These are phyloP conservation scores for Acyrthosiphon pisum DNA, from an alignment of 1,140 invertebrate species.

Conservation along the genomic window DNA sequence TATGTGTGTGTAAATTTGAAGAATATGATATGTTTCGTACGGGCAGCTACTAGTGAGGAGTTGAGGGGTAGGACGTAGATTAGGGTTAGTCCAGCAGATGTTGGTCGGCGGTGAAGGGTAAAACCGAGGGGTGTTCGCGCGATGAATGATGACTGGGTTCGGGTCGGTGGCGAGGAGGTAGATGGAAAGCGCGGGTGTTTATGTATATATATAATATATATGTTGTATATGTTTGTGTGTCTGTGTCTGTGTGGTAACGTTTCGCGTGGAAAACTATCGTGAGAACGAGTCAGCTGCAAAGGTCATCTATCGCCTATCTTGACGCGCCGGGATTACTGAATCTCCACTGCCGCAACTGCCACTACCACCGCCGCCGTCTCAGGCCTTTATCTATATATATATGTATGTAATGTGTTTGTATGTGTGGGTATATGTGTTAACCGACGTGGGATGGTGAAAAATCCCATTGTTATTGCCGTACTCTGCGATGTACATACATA, in stretches of 20 bases:
- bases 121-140: slow-evolving; percentile 8
- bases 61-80: slow-evolving; percentile 11
- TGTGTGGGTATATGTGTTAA: not conserved
- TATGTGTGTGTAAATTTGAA: not conserved
- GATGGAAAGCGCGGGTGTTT: not conserved
- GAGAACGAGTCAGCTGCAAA: slow-evolving; percentile 55
- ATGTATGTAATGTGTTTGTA: not conserved
- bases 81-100: slow-evolving; percentile 34
- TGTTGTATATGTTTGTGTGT: not conserved
- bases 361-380: not conserved
- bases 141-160: slow-evolving; percentile 43
- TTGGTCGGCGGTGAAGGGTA: not conserved
- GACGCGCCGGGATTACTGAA: slow-evolving; percentile 56
- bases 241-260: not conserved
- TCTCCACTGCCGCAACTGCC: slow-evolving; percentile 34
- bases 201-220: not conserved
- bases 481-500: not conserved
- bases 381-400: not conserved
- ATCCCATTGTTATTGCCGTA: slow-evolving; percentile 41
- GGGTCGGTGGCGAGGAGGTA: not conserved
- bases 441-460: slow-evolving; percentile 15
- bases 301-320: slow-evolving; percentile 57
- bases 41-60: not conserved
- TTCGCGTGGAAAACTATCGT: slow-evolving; percentile 56
- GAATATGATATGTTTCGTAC: not conserved